Evolutionary conservation across 2,888 invertebrate species (phyloP).

Genomic region (Rhopalosiphum nymphaeae): DNA sequence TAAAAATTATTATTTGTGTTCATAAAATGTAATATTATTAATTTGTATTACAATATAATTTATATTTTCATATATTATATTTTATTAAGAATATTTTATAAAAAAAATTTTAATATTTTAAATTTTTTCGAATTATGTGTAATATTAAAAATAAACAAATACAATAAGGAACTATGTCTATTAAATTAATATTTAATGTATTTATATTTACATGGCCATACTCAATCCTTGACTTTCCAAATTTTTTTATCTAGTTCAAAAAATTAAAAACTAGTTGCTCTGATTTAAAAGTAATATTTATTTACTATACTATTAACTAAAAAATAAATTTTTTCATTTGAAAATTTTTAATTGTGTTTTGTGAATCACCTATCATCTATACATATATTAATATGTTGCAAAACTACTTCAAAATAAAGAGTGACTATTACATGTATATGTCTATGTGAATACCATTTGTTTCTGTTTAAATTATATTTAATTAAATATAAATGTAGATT

Average conservation of each 20-base stretch:
- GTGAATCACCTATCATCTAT: too few relatives aligned
- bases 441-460: too few relatives aligned
- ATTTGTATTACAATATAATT: background rate
- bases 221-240: background rate
- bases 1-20: background rate
- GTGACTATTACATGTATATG: too few relatives aligned
- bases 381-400: too few relatives aligned
- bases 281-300: background rate
- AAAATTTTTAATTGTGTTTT: too few relatives aligned
- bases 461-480: too few relatives aligned
- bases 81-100: background rate
- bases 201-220: background rate
- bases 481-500: too few relatives aligned
- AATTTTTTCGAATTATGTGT: background rate
- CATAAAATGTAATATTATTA: background rate
- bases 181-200: background rate
- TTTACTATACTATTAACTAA: too few relatives aligned
- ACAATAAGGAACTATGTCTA: background rate
- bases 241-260: background rate
- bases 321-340: too few relatives aligned
- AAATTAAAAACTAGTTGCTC: background rate
- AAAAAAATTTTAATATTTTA: background rate
- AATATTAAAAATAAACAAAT: background rate
- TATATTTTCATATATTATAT: constrained; percentile 3
- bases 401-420: too few relatives aligned